Percentiles rank a stretch among this genome's conserved stretches.
phyloP scores from a whole-genome alignment of 1,140 invertebrate genomes.

The Heliconius hewitsoni region DNA sequence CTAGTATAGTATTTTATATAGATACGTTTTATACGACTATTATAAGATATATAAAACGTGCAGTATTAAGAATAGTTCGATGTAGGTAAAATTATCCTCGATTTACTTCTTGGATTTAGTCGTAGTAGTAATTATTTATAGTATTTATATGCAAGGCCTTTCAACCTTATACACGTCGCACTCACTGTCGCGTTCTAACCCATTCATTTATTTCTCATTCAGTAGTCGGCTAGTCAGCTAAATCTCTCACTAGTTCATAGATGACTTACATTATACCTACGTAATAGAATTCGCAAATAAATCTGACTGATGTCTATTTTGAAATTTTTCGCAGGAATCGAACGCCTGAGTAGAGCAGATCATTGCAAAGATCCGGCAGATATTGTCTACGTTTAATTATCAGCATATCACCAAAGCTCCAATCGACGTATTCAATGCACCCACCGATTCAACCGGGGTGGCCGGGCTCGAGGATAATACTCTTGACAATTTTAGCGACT shows the following conservation, averaged over 20 bases:
- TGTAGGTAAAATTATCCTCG: constrained; percentile 51
- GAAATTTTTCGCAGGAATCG: constrained; percentile 84
- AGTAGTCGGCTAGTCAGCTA: constrained; percentile 64
- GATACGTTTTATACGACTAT: constrained; percentile 75
- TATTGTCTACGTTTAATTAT: constrained; percentile 87
- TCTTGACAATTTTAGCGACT: constrained; percentile 60
- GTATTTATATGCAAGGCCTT: constrained; percentile 30
- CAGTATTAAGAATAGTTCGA: constrained; percentile 64
- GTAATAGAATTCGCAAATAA: constrained; percentile 58
- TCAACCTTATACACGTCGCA: constrained; percentile 31
- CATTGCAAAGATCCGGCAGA: constrained; percentile 88
- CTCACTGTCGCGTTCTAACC: constrained; percentile 41
- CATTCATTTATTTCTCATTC: constrained; percentile 57
- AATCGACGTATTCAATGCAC: constrained; percentile 76
- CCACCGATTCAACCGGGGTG: constrained; percentile 54
- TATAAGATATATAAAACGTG: constrained; percentile 66
- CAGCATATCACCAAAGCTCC: constrained; percentile 83
- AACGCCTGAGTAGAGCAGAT: constrained; percentile 90
- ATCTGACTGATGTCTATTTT: constrained; percentile 71
- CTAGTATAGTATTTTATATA: constrained; percentile 75
- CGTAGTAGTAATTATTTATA: constrained; percentile 17
- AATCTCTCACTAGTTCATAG: constrained; percentile 65
- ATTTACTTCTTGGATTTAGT: constrained; percentile 24
- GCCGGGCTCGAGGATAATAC: constrained; percentile 64
- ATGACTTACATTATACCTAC: constrained; percentile 52